Percentiles rank a stretch among this genome's conserved stretches.
Evolutionary conservation across 2,797 vertebrate genomes (phyloP).

Genomic region (Notamacropus eugenii): DNA sequence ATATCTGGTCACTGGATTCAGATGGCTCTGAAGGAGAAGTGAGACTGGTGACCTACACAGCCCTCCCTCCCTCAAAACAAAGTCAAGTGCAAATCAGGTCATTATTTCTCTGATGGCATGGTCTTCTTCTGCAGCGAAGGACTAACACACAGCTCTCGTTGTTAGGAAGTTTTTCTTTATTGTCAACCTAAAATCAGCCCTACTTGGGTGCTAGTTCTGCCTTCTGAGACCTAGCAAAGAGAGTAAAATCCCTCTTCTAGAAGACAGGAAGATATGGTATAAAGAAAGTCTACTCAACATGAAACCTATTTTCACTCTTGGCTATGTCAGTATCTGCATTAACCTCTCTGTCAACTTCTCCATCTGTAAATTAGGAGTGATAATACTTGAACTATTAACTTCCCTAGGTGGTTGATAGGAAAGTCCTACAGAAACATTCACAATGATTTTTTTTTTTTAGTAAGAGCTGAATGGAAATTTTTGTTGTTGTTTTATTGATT

Average conservation of each 20-base stretch:
- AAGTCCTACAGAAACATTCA: background rate
- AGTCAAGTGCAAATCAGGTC: no score
- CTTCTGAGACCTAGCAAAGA: background rate
- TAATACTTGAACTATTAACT: background rate
- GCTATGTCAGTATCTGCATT: background rate
- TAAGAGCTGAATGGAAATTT: background rate
- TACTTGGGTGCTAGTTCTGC: background rate
- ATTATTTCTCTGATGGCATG: no score
- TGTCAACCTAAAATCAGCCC: background rate
- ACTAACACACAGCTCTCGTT: background rate
- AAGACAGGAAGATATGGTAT: background rate
- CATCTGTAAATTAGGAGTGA: background rate
- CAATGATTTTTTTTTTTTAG: background rate
- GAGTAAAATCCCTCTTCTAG: background rate
- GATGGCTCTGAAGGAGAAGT: no score
- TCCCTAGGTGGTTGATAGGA: background rate
- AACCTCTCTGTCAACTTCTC: background rate
- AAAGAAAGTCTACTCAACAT: background rate
- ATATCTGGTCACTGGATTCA: no score
- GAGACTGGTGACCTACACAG: no score
- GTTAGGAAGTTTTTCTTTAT: background rate
- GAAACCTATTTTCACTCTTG: background rate
- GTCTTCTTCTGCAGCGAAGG: no score
- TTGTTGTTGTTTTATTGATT: background rate
- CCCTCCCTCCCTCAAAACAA: no score